These are phyloP conservation scores for Anadara kagoshimensis DNA, from an alignment of 1,140 invertebrate genomes.

Conservation along the genomic window DNA sequence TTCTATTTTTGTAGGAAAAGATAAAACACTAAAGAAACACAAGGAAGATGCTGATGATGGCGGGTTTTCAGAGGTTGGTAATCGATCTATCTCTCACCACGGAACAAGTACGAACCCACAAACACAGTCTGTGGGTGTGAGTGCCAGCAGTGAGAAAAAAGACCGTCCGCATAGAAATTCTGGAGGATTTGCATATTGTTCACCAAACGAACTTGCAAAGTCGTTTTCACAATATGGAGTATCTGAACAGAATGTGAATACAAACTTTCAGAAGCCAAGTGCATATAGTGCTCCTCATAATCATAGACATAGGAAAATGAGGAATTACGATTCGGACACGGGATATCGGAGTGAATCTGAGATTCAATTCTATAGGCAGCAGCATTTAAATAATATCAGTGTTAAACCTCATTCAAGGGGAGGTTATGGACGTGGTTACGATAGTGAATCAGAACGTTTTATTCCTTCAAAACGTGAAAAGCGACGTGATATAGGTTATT, in stretches of 20 bases:
- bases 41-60: slow-evolving; percentile 49
- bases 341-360: slow-evolving; percentile 70
- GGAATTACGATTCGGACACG: slow-evolving; percentile 71
- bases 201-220: slow-evolving; percentile 38
- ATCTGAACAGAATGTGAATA: not conserved
- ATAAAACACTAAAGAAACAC: slow-evolving; percentile 30
- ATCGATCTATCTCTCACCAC: not conserved
- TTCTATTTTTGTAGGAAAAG: slow-evolving; percentile 35
- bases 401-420: slow-evolving; percentile 18
- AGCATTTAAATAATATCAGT: slow-evolving; percentile 24
- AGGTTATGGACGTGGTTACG: slow-evolving; percentile 27
- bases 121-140: slow-evolving; percentile 1
- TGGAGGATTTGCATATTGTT: slow-evolving; percentile 38
- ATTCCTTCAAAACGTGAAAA: slow-evolving; percentile 24
- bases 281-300: slow-evolving; percentile 28
- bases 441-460: slow-evolving; percentile 43
- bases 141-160: not conserved
- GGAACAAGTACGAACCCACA: slow-evolving; percentile 32
- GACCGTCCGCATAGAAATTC: slow-evolving; percentile 4
- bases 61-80: slow-evolving; percentile 34
- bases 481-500: slow-evolving; percentile 55
- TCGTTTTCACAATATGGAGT: slow-evolving; percentile 35
- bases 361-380: slow-evolving; percentile 41
- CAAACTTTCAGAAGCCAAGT: too few species aligned
- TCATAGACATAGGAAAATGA: slow-evolving; percentile 42